A percentile compares a stretch with the other conserved stretches of the same genome.
Conservation (phyloP, 2,888 invertebrate genomes). For the Drosophila trichaetosa region DNA sequence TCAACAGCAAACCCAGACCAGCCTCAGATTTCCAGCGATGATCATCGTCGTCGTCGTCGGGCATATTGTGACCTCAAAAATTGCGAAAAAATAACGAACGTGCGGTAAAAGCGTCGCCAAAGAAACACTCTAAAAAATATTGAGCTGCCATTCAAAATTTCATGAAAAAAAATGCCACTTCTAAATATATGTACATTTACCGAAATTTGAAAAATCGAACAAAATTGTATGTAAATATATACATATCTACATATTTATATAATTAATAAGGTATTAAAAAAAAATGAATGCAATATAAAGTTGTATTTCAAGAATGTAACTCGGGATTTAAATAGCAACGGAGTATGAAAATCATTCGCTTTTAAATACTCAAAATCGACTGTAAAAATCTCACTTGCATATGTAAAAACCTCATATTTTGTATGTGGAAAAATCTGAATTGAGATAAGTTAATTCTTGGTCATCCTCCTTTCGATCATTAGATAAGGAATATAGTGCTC, state of each 20-base stretch:
- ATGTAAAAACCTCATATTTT: background rate
- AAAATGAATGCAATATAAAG: background rate
- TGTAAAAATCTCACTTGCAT: background rate
- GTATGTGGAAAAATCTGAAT: background rate
- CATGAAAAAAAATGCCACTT: background rate
- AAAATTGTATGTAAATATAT: too few species aligned
- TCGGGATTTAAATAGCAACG: background rate
- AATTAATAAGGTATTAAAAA: background rate
- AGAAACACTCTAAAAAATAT: conserved; percentile 51
- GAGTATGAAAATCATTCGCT: background rate
- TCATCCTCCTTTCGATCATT: background rate
- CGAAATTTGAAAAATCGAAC: background rate
- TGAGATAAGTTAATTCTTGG: background rate
- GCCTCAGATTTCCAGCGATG: conserved; percentile 79
- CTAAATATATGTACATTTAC: background rate
- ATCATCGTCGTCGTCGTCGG: conserved; percentile 62
- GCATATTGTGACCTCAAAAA: conserved; percentile 79
- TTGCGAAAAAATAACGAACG: conserved; percentile 79
- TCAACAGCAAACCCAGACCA: conserved; percentile 51
- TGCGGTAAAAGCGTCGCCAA: conserved; percentile 82
- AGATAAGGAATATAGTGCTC: background rate
- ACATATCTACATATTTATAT: background rate
- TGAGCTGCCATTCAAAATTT: background rate
- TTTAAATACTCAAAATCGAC: background rate
- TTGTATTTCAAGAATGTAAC: background rate